These are phyloP conservation scores for Sweltsa coloradensis DNA, from an alignment of 1,140 invertebrate species.

Conservation along the genomic window DNA sequence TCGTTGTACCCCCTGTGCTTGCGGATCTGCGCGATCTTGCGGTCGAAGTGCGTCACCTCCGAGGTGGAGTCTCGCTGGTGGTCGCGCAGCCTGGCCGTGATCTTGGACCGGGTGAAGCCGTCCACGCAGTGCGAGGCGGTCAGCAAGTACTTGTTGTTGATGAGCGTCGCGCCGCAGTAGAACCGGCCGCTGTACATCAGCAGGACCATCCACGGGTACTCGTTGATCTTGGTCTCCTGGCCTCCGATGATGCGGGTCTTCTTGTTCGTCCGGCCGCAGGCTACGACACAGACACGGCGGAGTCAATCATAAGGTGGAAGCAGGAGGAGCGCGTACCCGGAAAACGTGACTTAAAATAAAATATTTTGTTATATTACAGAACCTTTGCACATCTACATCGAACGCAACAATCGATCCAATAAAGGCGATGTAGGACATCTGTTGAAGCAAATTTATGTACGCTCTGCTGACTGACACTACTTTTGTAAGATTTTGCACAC, in stretches of 20 bases:
- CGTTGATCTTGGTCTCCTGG: constrained; percentile 45
- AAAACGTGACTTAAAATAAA: no score
- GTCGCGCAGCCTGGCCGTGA: constrained; percentile 52
- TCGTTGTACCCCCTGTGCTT: constrained; percentile 55
- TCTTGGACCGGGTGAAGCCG: no score
- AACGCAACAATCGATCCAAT: no score
- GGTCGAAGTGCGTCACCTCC: constrained; percentile 41
- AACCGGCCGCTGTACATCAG: constrained; percentile 50
- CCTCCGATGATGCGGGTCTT: constrained; percentile 60
- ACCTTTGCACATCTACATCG: no score
- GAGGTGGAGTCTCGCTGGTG: constrained; percentile 49
- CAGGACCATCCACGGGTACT: constrained; percentile 62
- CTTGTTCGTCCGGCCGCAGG: constrained; percentile 50
- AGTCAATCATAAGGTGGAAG: no score
- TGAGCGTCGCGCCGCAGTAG: constrained; percentile 59
- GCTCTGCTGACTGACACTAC: no score
- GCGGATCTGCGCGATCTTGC: constrained; percentile 42
- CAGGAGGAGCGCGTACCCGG: no score
- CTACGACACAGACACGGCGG: no score
- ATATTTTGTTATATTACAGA: no score
- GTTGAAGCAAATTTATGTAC: no score
- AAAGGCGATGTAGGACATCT: no score
- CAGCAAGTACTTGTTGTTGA: constrained; percentile 53
- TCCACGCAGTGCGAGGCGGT: constrained; percentile 66
- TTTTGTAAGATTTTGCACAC: no score